phyloP scores from a whole-genome alignment of 2,888 invertebrate genomes.

The Lasius fuliginosus region DNA sequence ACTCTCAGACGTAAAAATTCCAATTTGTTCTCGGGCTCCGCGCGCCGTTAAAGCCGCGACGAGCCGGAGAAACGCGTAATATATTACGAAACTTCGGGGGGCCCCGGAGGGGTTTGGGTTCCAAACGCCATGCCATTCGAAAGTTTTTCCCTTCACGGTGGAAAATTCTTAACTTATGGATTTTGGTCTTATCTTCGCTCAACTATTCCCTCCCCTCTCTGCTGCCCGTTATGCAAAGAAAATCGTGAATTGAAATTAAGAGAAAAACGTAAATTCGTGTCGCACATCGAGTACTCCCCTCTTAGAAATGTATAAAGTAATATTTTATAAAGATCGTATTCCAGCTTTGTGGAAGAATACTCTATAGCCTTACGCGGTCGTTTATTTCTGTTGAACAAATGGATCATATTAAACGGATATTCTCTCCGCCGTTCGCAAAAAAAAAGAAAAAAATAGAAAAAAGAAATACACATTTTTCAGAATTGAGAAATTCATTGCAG shows the following conservation, averaged over 20 bases:
- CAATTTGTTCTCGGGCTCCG: constrained; percentile 76
- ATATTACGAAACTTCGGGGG: constrained; percentile 83
- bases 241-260: constrained; percentile 51
- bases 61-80: constrained; percentile 82
- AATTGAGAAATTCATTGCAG: constrained; percentile 31
- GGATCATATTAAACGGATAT: constrained; percentile 49
- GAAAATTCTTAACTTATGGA: constrained; percentile 85
- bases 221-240: not conserved
- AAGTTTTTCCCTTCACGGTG: constrained; percentile 83
- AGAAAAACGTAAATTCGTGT: constrained; percentile 33
- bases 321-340: constrained; percentile 28
- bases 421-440: not conserved
- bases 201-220: constrained; percentile 48
- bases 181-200: constrained; percentile 75
- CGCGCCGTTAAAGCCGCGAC: constrained; percentile 75
- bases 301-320: constrained; percentile 14
- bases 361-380: not conserved
- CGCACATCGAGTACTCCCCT: not conserved
- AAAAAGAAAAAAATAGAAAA: not conserved
- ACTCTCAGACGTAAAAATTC: constrained; percentile 82
- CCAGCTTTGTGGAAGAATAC: constrained; percentile 25
- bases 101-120: constrained; percentile 59
- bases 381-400: constrained; percentile 36
- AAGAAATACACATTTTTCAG: constrained; percentile 36
- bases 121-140: constrained; percentile 81